Evolutionary conservation across 2,888 invertebrate genomes (phyloP), one percentile per base, ranked within the genome.

Genomic region (Rhagonycha lutea): DNA sequence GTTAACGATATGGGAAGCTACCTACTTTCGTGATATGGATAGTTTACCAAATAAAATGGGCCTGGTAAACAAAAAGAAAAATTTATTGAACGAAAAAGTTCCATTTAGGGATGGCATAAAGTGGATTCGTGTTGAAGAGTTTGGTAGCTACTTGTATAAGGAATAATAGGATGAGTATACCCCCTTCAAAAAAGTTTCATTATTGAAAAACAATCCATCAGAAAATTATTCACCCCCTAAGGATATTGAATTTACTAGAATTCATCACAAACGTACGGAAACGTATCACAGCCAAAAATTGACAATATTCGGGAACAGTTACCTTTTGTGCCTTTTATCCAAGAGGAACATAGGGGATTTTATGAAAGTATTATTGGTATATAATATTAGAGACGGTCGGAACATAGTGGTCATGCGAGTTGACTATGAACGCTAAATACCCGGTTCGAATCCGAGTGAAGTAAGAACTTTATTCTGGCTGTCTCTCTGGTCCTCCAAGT

Each of bases 121-220:
- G 75, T 82, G 81, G 82, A 81, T 83, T 14, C 73, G 83, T 61
- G 80, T 82, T 47, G 81, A 80, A 18, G 80, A 81, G 75, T 82
- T 75, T 72, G 79, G 83, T 60, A 47, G 26, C 11, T 77, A 79
- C 28, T 63, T 75, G 3, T 79, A 79, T 61, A 79, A 79, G 69
- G 71, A 77, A 69, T 63, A 23, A n/a, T 75, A 72, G 12, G 70
- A 73, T 62, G 28, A 26, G 24, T 62, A 70, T 62, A 77, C 69
- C 12, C 77, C 73, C 7, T 77, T 77, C 18, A 74, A 74, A 61
- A 74, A 74, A 72, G 74, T 77, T 24, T 62, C 32, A 3, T 28
- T 76, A 23, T 61, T 70, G 14, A 73, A 76, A 73, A 76, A 67
- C 61, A 11, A 61, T 11, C 70, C 68, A 7, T n/a, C 47, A 14